These are phyloP conservation scores for Pyrocephalus nanus DNA, from an alignment of 2,797 vertebrate genomes.

Conservation along the genomic window DNA sequence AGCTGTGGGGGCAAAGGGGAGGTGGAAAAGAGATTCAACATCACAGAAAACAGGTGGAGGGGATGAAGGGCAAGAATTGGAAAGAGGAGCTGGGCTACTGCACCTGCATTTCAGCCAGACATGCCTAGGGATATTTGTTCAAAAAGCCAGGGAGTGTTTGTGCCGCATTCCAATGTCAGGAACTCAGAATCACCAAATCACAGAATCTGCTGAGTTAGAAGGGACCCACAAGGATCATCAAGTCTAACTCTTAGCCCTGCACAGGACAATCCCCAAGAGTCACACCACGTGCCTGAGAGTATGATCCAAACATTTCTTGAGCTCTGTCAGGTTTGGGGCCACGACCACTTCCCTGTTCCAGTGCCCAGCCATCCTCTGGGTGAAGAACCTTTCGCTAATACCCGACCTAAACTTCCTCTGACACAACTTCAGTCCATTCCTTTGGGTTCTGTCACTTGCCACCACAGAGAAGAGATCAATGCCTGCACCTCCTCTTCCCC, in stretches of 20 bases:
- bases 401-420: background rate
- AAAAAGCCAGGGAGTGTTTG: background rate
- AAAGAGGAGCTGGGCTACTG: background rate
- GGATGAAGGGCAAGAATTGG: background rate
- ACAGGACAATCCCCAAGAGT: background rate
- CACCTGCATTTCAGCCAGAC: fast-evolving
- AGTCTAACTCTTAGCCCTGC: background rate
- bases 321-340: background rate
- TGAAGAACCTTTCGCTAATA: background rate
- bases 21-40: background rate
- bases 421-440: background rate
- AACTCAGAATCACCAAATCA: background rate
- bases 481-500: background rate
- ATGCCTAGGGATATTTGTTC: background rate
- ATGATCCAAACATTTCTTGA: background rate
- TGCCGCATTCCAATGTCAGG: fast-evolving
- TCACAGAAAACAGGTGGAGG: background rate
- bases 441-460: background rate
- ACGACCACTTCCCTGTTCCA: background rate
- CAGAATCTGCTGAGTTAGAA: background rate
- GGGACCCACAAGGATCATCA: background rate
- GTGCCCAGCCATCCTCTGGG: background rate
- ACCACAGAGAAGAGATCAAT: background rate
- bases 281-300: background rate
- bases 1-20: background rate